These are phyloP conservation scores for Drosophila diplacantha DNA, from an alignment of 2,888 invertebrate species.

Conservation along the genomic window DNA sequence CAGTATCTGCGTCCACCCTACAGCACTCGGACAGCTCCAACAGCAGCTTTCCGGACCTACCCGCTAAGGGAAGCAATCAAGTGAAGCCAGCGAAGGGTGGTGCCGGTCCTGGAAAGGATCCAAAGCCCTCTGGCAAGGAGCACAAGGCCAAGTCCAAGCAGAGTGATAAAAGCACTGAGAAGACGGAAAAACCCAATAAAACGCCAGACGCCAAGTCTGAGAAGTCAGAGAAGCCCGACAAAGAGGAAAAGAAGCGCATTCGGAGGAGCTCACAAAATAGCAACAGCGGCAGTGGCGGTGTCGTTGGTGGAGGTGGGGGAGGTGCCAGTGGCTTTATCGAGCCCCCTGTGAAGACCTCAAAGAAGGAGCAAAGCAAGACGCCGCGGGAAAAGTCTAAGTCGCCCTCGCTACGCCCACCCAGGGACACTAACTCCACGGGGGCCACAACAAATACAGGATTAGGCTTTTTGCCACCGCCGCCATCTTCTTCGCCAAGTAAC, in stretches of 20 bases:
- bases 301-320: slow-evolving; percentile 7
- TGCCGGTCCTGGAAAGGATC: slow-evolving; percentile 36
- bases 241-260: slow-evolving; percentile 80
- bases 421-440: slow-evolving; percentile 27
- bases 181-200: slow-evolving; percentile 14
- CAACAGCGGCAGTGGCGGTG: slow-evolving; percentile 47
- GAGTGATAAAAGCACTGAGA: slow-evolving; percentile 27
- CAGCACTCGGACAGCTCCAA: slow-evolving; percentile 76
- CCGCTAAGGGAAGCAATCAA: slow-evolving; percentile 50
- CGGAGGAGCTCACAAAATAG: slow-evolving; percentile 69
- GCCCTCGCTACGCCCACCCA: slow-evolving; percentile 66
- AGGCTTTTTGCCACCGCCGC: slow-evolving; percentile 25
- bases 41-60: slow-evolving; percentile 77
- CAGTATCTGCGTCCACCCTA: slow-evolving; percentile 51
- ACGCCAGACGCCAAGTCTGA: slow-evolving; percentile 65
- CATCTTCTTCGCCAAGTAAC: slow-evolving; percentile 51
- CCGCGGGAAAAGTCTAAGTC: slow-evolving; percentile 75
- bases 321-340: slow-evolving; percentile 75
- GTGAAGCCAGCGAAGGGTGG: slow-evolving; percentile 46
- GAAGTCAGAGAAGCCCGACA: slow-evolving; percentile 80
- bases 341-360: slow-evolving; percentile 75
- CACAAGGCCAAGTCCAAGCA: slow-evolving; percentile 54
- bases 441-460: slow-evolving; percentile 13
- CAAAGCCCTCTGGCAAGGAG: slow-evolving; percentile 44
- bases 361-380: slow-evolving; percentile 73